Conservation (phyloP, 2,797 vertebrate species). For the Hippoglossus hippoglossus region DNA sequence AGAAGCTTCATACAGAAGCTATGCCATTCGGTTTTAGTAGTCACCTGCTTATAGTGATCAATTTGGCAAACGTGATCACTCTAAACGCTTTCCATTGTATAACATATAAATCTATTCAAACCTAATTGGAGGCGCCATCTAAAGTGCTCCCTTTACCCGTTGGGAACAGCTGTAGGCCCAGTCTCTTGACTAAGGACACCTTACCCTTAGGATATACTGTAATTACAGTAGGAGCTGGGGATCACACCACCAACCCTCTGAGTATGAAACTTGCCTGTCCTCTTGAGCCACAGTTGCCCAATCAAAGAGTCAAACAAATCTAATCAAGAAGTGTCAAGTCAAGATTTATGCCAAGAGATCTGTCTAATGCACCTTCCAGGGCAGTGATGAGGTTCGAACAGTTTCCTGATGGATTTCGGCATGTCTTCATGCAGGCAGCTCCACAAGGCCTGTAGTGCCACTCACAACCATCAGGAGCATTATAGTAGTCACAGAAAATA, state of each 20-base stretch:
- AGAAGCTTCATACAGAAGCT: too few relatives aligned
- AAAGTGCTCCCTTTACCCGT: too few relatives aligned
- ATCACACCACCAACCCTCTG: too few relatives aligned
- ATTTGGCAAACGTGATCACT: too few relatives aligned
- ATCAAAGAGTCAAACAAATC: background rate
- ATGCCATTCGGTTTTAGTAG: too few relatives aligned
- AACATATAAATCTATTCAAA: too few relatives aligned
- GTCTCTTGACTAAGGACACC: too few relatives aligned
- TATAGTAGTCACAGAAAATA: constrained; percentile 96
- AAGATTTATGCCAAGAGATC: background rate
- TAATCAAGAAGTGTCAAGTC: background rate
- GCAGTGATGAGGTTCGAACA: constrained; percentile 85
- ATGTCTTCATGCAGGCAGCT: constrained; percentile 90
- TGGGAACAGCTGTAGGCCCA: background rate
- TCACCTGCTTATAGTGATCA: too few relatives aligned
- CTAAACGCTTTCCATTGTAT: too few relatives aligned
- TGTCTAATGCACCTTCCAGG: constrained; percentile 88
- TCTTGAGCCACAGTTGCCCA: background rate
- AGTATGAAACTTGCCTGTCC: background rate
- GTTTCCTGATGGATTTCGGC: constrained; percentile 88
- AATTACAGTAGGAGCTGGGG: too few relatives aligned
- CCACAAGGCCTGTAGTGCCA: constrained; percentile 96
- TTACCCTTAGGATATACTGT: too few relatives aligned
- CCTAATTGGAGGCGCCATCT: too few relatives aligned
- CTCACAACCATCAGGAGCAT: constrained; percentile 85